These are phyloP conservation scores for Lissonota sp. DNA, from an alignment of 2,888 invertebrate species.

Conservation along the genomic window DNA sequence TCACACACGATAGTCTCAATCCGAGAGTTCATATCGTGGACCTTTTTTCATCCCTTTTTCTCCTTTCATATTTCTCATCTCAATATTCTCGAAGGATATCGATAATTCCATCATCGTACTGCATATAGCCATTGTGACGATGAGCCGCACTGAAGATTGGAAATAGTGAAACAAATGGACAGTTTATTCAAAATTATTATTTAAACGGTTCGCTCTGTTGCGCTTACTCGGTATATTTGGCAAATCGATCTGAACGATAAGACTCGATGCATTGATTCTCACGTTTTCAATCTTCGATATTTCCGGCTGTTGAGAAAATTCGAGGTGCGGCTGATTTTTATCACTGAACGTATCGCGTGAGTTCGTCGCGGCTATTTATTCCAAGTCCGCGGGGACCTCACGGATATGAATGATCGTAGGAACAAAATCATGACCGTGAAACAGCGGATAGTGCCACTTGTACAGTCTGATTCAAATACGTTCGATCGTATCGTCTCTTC, in stretches of 20 bases:
- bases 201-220: too few species aligned
- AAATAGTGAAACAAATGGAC: too few species aligned
- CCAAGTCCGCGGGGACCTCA: background rate
- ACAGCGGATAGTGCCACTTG: constrained; percentile 41
- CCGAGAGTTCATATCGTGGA: too few species aligned
- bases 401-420: constrained; percentile 15
- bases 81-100: background rate
- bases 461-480: background rate
- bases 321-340: constrained; percentile 3
- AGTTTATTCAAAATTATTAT: too few species aligned
- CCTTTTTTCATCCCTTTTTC: too few species aligned
- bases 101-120: too few species aligned
- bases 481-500: background rate
- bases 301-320: constrained; percentile 3
- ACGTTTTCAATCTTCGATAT: constrained; percentile 3
- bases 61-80: too few species aligned
- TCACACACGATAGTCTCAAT: too few species aligned
- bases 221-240: too few species aligned
- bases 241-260: too few species aligned
- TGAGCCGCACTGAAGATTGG: too few species aligned
- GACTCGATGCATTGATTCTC: background rate
- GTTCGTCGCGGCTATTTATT: background rate
- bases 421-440: constrained; percentile 61
- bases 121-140: too few species aligned
- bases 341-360: background rate